Conservation (phyloP, 2,113 vertebrate species). For the Callopanchax toddi region DNA sequence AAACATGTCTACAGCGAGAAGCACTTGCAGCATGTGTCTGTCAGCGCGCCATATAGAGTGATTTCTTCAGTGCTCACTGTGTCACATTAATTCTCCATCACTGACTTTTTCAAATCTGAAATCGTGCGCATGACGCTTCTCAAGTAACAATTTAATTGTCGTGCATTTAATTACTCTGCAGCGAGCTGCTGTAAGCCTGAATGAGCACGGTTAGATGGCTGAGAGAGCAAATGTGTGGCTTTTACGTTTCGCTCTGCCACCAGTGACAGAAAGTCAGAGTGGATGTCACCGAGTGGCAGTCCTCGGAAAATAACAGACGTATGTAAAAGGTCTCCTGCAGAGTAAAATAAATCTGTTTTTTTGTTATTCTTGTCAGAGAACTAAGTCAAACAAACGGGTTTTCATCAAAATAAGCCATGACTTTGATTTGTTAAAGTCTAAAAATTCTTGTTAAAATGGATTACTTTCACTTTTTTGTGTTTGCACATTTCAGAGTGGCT, state of each 20-base stretch:
- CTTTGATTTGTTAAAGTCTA: too few relatives aligned
- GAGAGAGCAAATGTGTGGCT: conserved; percentile 35
- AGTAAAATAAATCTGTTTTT: conserved; percentile 22
- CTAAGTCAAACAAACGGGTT: too few relatives aligned
- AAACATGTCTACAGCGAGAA: conserved; percentile 15
- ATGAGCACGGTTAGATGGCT: conserved; percentile 19
- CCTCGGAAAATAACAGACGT: conserved; percentile 23
- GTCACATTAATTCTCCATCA: conserved; percentile 54
- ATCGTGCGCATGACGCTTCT: conserved; percentile 39
- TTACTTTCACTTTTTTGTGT: too few relatives aligned
- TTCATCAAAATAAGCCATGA: too few relatives aligned
- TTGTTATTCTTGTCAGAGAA: background rate
- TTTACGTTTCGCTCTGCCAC: conserved; percentile 16
- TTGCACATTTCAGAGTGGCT: conserved; percentile 36
- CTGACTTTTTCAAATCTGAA: conserved; percentile 45
- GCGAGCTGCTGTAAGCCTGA: conserved; percentile 43
- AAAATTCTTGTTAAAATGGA: too few relatives aligned
- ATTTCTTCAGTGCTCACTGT: conserved; percentile 20
- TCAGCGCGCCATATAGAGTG: conserved; percentile 12
- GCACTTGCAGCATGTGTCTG: background rate
- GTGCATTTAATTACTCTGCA: conserved; percentile 60
- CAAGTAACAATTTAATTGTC: conserved; percentile 60
- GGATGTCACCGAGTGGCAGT: conserved; percentile 21
- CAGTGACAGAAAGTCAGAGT: conserved; percentile 15
- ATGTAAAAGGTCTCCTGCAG: conserved; percentile 13